Percentiles rank a stretch among this genome's conserved stretches.
phyloP scores from a whole-genome alignment of 2,113 vertebrate genomes.

The Stictonetta naevosa region DNA sequence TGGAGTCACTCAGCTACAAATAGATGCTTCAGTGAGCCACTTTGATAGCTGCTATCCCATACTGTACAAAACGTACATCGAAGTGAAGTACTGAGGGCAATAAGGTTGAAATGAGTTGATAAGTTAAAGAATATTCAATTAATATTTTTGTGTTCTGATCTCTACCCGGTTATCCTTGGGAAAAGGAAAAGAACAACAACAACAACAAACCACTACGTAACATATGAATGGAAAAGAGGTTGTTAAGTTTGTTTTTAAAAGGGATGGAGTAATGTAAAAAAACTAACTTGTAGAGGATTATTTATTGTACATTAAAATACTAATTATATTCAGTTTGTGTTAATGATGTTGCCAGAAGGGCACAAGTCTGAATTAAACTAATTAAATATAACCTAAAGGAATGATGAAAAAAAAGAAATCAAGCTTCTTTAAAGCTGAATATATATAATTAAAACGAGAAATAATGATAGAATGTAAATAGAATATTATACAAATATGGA shows the following conservation, averaged over 20 bases:
- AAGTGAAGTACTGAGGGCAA: not conserved
- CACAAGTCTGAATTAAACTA: constrained; percentile 39
- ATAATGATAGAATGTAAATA: not conserved
- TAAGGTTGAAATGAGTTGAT: not conserved
- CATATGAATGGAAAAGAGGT: not conserved
- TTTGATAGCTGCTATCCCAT: not conserved
- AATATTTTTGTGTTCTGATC: not conserved
- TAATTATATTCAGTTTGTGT: constrained; percentile 19
- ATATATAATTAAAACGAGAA: constrained; percentile 40
- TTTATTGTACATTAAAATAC: constrained; percentile 52
- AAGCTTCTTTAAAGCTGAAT: not conserved
- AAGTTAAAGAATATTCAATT: not conserved
- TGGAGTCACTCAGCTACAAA: not conserved
- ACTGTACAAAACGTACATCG: not conserved
- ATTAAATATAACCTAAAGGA: constrained; percentile 63
- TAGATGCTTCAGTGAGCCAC: not conserved
- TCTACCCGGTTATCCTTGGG: not conserved
- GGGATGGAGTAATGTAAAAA: not conserved
- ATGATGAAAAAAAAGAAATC: not conserved
- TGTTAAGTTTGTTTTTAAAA: constrained; percentile 11
- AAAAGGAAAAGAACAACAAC: fast-evolving
- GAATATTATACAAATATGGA: not conserved
- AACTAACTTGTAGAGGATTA: not conserved
- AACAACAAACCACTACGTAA: not conserved
- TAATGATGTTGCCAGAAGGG: constrained; percentile 50